These are phyloP conservation scores for Eulemur rubriventer DNA, from an alignment of 2,797 vertebrate species.

Conservation along the genomic window DNA sequence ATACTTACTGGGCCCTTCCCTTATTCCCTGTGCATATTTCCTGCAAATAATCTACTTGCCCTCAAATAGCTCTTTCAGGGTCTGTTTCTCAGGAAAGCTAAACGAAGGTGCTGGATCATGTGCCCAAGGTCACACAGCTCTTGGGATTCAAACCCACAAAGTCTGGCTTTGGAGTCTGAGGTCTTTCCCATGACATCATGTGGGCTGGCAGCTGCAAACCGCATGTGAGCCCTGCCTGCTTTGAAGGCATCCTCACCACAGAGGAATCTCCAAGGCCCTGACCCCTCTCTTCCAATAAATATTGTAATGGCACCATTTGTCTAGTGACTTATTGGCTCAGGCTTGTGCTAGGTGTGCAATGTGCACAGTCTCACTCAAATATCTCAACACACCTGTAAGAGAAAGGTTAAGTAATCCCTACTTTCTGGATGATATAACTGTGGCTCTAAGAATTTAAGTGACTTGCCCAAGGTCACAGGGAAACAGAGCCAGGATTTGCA, in stretches of 20 bases:
- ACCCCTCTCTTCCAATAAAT: background rate
- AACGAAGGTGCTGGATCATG: background rate
- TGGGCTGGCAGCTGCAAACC: background rate
- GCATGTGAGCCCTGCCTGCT: background rate
- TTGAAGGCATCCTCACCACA: background rate
- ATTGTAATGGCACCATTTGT: slow-evolving; percentile 6
- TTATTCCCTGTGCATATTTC: background rate
- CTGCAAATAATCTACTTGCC: background rate
- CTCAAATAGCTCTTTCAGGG: background rate
- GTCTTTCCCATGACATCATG: background rate
- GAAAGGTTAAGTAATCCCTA: background rate
- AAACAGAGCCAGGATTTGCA: background rate
- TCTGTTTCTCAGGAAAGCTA: background rate
- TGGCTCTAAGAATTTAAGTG: background rate
- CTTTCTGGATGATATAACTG: background rate
- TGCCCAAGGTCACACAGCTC: background rate
- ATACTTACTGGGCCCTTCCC: background rate
- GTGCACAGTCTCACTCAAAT: background rate
- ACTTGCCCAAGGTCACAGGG: background rate
- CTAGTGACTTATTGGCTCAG: background rate
- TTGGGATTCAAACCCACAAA: background rate
- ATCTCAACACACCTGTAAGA: background rate
- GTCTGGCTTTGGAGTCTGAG: background rate
- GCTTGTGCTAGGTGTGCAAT: background rate
- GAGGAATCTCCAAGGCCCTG: background rate